Conservation (phyloP, 2,113 vertebrate species). For the Thalassarche chlororhynchos region DNA sequence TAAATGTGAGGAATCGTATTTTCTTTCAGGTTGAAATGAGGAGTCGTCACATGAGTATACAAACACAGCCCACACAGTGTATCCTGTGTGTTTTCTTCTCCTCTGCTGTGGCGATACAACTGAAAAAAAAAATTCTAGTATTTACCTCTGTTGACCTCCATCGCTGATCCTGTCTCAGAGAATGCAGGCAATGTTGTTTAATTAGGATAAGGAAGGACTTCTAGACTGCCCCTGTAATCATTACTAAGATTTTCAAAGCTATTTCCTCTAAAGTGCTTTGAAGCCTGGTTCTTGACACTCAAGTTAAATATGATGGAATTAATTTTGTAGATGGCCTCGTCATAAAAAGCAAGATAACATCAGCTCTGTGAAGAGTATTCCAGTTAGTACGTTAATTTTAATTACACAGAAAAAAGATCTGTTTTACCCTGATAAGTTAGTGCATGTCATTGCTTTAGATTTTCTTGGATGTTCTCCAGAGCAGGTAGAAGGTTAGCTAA, state of each 20-base stretch:
- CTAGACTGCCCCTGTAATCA: background rate
- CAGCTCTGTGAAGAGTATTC: background rate
- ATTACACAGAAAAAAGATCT: conserved; percentile 21
- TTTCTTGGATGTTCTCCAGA: conserved; percentile 35
- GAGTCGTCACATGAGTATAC: background rate
- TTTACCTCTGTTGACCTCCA: background rate
- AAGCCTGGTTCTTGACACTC: background rate
- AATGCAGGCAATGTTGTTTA: background rate
- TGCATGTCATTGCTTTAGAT: background rate
- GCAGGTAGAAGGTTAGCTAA: conserved; percentile 50
- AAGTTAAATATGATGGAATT: conserved; percentile 31
- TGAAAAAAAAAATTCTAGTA: background rate
- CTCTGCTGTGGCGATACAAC: background rate
- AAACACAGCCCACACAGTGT: background rate
- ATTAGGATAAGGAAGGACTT: background rate
- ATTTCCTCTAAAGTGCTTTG: background rate
- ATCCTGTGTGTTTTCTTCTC: background rate
- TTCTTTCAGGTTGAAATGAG: background rate
- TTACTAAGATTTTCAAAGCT: background rate
- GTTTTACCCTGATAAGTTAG: conserved; percentile 41
- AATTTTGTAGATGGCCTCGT: conserved; percentile 7
- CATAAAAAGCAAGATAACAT: conserved; percentile 35
- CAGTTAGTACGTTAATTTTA: conserved; percentile 39
- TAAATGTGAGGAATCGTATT: background rate
- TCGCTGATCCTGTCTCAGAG: background rate